These are phyloP conservation scores for Brachionus rotundiformis DNA, from an alignment of 1,140 invertebrate species.

Conservation along the genomic window DNA sequence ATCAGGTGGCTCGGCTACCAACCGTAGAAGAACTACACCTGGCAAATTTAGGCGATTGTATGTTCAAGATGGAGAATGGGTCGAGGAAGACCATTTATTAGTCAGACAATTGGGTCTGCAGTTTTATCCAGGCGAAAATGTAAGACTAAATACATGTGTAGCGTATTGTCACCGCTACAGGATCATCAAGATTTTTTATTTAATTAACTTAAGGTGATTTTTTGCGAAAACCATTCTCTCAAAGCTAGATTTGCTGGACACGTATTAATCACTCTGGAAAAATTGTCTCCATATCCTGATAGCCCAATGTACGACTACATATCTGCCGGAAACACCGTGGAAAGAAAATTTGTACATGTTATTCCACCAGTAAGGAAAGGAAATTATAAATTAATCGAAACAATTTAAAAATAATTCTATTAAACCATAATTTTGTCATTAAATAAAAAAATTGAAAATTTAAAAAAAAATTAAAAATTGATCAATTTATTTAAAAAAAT, in stretches of 20 bases:
- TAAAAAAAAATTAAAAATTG: no score
- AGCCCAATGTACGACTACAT: conserved; percentile 46
- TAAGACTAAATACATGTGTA: no score
- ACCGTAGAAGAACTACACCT: conserved; percentile 29
- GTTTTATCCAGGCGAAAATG: conserved; percentile 52
- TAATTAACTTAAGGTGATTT: no score
- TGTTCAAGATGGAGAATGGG: conserved; percentile 52
- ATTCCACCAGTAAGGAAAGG: conserved; percentile 37
- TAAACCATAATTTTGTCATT: no score
- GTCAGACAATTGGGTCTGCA: conserved; percentile 46
- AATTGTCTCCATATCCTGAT: conserved; percentile 46
- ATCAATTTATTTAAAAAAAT: no score
- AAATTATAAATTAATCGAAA: conserved; percentile 42
- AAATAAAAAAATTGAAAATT: no score
- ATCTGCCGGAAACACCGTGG: neutral
- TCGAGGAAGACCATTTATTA: conserved; percentile 45
- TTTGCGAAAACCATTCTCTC: conserved; percentile 47
- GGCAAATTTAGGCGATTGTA: conserved; percentile 49
- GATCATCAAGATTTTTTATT: no score
- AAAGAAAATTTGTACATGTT: conserved; percentile 52
- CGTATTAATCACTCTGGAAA: conserved; percentile 49
- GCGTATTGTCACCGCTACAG: no score
- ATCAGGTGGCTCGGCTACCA: conserved; percentile 50
- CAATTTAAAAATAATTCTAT: conserved; percentile 33
- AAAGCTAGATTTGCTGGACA: conserved; percentile 51